phyloP scores from a whole-genome alignment of 30 jellyfish, hydroid and myxozoan species.

The Chironex yamaguchii region DNA sequence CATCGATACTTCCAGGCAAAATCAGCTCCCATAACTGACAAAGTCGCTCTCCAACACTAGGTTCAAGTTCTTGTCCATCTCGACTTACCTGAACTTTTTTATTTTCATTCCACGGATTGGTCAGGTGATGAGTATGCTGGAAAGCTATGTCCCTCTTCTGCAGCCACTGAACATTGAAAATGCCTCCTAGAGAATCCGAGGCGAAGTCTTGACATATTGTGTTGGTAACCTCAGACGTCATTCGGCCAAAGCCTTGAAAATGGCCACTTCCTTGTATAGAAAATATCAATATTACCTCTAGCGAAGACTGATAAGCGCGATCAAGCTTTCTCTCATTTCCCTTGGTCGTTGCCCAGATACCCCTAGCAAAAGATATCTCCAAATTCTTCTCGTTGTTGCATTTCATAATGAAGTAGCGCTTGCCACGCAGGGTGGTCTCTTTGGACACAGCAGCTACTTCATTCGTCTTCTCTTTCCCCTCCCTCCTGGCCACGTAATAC shows the following conservation, averaged over 20 bases:
- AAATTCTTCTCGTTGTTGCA: constrained; percentile 91
- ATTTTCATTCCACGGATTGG: constrained; percentile 97
- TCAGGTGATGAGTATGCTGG: constrained; percentile 88
- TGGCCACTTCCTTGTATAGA: constrained; percentile 96
- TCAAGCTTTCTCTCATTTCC: constrained; percentile 84
- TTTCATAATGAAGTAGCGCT: constrained; percentile 83
- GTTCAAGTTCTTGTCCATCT: constrained; percentile 95
- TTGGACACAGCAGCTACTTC: background rate
- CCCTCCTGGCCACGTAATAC: constrained; percentile 7
- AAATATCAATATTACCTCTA: constrained; percentile 71
- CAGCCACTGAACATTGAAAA: constrained; percentile 85
- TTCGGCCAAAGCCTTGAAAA: constrained; percentile 89
- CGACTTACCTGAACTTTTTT: constrained; percentile 94
- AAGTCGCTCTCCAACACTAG: constrained; percentile 90
- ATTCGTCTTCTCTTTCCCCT: background rate
- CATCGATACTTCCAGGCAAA: background rate
- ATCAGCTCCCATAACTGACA: constrained; percentile 77
- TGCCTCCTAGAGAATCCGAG: constrained; percentile 86
- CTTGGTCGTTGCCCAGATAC: constrained; percentile 97
- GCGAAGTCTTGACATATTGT: constrained; percentile 84
- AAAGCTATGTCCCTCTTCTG: constrained; percentile 82
- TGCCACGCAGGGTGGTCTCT: background rate
- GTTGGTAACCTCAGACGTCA: constrained; percentile 82
- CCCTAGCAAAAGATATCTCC: constrained; percentile 84
- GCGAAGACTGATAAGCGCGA: constrained; percentile 86